Percentiles rank a stretch among this genome's conserved stretches.
Evolutionary conservation across 2,888 invertebrate genomes (phyloP).

Genomic region (Chloroclystis v-ata): DNA sequence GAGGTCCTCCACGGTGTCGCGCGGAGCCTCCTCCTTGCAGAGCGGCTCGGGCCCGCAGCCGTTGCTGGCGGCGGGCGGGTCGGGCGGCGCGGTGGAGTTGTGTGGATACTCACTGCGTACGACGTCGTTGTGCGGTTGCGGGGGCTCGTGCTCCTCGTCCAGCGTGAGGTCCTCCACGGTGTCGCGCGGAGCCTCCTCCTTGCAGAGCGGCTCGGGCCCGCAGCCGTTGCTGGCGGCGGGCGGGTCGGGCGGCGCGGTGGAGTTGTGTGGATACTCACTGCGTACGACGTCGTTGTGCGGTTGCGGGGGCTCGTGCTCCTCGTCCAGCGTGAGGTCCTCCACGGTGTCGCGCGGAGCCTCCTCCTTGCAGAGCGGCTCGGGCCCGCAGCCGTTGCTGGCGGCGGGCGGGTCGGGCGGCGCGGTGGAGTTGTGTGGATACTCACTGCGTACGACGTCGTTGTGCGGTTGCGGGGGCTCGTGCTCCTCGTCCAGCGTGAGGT

Average conservation of each 20-base stretch:
- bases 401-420: slow-evolving; percentile 28
- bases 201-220: slow-evolving; percentile 43
- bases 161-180: slow-evolving; percentile 91
- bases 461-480: slow-evolving; percentile 81
- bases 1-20: slow-evolving; percentile 89
- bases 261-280: slow-evolving; percentile 73
- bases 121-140: slow-evolving; percentile 80
- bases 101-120: slow-evolving; percentile 73
- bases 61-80: slow-evolving; percentile 35
- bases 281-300: slow-evolving; percentile 79
- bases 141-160: slow-evolving; percentile 87
- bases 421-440: slow-evolving; percentile 67
- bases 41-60: slow-evolving; percentile 36
- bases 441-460: slow-evolving; percentile 80
- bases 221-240: slow-evolving; percentile 34
- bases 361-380: slow-evolving; percentile 51
- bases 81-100: slow-evolving; percentile 52
- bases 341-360: slow-evolving; percentile 81
- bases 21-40: slow-evolving; percentile 60
- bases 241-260: slow-evolving; percentile 40
- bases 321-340: slow-evolving; percentile 90
- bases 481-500: slow-evolving; percentile 90
- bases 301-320: slow-evolving; percentile 85
- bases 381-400: slow-evolving; percentile 34
- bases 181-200: slow-evolving; percentile 73